Evolutionary conservation across 1,140 invertebrate species (phyloP), one percentile per base, ranked within the genome.

Genomic region (Papilio xuthus): DNA sequence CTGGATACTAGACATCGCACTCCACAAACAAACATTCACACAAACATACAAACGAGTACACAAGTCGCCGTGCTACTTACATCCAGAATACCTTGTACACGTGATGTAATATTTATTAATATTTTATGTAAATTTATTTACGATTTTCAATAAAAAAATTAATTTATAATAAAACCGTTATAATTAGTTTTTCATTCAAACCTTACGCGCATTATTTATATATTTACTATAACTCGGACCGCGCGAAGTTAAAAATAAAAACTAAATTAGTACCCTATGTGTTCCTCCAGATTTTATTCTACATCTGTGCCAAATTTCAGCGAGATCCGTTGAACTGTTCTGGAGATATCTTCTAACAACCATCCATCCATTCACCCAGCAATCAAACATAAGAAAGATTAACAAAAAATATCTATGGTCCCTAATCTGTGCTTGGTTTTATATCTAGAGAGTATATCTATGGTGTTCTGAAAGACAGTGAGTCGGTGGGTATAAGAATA

Each of bases 1-100:
- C 97, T 85, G 97, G 96, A 92, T 97, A 97, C 92, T 97, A 97
- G 95, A 85, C 87, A 84, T 81, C 84, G 78, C 82, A 87, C 83
- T 84, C 84, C 87, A 88, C 83, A 67, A 28, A 28, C 60, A 75
- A 56, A 82, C 85, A 84, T 78, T 79, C 80, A 87, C 79, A 84
- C 81, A 86, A 82, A 81, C 86, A 37, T 37, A 37, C 32, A 80
- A 86, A 74, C 82, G 78, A 84, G 77, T 80, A 83, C 79, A 85
- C 80, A 82, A 85, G 81, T 81, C 73, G 53, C 75, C 82, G 82
- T 85, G 82, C 81, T 83, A 80, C 80, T 77, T 73, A 88, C 84
- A 85, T 72, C 76, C 82, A 79, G 87, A 81, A 84, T 78, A 83
- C 80, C 81, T 81, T 83, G 86, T 82, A 82, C 80, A 78, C 87